Base-by-base conservation (phyloP, 2,797 vertebrate genomes). In the Urophycis tenuis region DNA sequence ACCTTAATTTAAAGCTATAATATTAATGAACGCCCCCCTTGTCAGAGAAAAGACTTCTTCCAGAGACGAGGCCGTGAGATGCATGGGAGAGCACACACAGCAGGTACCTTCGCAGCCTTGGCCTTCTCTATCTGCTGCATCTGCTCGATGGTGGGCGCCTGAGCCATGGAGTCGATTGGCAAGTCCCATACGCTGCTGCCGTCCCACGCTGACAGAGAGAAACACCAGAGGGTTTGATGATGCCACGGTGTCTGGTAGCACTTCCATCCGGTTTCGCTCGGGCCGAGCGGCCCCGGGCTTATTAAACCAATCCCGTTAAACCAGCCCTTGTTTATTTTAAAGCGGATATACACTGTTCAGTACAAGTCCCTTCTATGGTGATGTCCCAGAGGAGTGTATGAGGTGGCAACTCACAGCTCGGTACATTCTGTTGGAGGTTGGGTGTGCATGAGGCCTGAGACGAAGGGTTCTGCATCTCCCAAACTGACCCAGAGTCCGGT, bases 141-240 rank as follows among this genome's bases (percentile, higher is more conserved):
- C 89, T 99, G 97, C 79, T 99, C 97, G 71, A 98, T 94, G 87
- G 97, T 95, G 83, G 96, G 94, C 86, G 94, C 94, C 88, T 96
- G 94, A 83, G 95, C 86, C 80, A 96, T 83, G 71, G 95, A 92
- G 85, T 99, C 97, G 80, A 98, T 94, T 29, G 98, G 98, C 88
- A 99, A 93, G 91, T 99, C 98, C 98, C 98, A 99, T 69, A 99
- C 97, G 76, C 98, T 99, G 91, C 93, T 93, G 85, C 96, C 94
- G 89, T 99, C 97, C 98, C 98, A 99, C 60, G 96, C 98, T 96
- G 83, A 49, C 29, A 9, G 32, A 9, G 32, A 32, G 14, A 1
- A 17, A 71, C 31, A 71, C 1, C 1, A 10, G 60, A 29, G 60
- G 60, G 60, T 29, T 67, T 60, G 53, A 60, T 25, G 10, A 14